Evolutionary conservation across 2,888 invertebrate genomes (phyloP).

Genomic region (Ichneumon xanthorius): DNA sequence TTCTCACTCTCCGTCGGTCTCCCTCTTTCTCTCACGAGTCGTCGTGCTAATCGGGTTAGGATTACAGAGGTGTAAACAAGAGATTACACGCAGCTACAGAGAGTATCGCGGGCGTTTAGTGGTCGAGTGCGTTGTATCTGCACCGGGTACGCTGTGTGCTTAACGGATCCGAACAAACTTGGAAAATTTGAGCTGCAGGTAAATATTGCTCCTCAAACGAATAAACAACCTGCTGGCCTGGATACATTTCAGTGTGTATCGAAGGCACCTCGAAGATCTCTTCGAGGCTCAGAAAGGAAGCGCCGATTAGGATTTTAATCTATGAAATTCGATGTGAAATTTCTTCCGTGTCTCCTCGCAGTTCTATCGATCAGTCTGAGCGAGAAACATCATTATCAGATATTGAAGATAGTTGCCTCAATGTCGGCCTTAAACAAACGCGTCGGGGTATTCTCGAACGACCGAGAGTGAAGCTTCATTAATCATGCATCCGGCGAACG

Average conservation of each 20-base stretch:
- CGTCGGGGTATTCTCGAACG: constrained; percentile 61
- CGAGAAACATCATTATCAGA: constrained; percentile 55
- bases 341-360: constrained; percentile 20
- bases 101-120: constrained; percentile 38
- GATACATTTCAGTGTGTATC: not conserved
- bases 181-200: constrained; percentile 17
- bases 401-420: constrained; percentile 50
- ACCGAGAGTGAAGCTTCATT: constrained; percentile 72
- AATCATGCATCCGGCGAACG: constrained; percentile 73
- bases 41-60: constrained; percentile 74
- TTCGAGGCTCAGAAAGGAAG: not conserved
- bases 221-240: constrained; percentile 3
- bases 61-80: constrained; percentile 74
- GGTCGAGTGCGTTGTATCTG: not conserved
- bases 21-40: constrained; percentile 30
- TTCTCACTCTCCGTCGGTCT: not conserved
- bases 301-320: constrained; percentile 4
- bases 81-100: constrained; percentile 70
- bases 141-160: not conserved
- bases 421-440: constrained; percentile 73
- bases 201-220: not conserved
- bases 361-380: constrained; percentile 61
- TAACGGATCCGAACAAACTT: not conserved
- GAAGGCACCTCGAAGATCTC: not conserved
- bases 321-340: not conserved